These are phyloP conservation scores for Antennarius maculatus DNA, from an alignment of 2,797 vertebrate genomes.

Conservation along the genomic window DNA sequence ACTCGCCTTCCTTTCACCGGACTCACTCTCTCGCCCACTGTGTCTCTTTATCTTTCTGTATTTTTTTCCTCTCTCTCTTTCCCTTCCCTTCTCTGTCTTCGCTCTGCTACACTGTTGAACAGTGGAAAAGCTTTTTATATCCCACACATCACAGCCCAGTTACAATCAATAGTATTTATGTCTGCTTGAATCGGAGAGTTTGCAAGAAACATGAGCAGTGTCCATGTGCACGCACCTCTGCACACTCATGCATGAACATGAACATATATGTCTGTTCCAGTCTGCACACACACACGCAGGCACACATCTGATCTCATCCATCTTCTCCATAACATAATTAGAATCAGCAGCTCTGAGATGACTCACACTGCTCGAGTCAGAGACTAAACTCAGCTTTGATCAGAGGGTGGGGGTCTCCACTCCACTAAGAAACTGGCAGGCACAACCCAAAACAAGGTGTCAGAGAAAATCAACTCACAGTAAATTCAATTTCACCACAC, in stretches of 20 bases:
- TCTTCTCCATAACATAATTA: conserved; percentile 80
- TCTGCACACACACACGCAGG: conserved; percentile 27
- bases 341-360: conserved; percentile 79
- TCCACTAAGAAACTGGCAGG: conserved; percentile 71
- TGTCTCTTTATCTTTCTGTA: conserved; percentile 61
- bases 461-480: conserved; percentile 77
- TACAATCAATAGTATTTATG: conserved; percentile 82
- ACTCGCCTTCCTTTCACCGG: conserved; percentile 62
- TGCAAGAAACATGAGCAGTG: conserved; percentile 55
- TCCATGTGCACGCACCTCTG: conserved; percentile 19
- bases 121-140: conserved; percentile 80
- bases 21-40: conserved; percentile 65
- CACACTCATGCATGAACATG: conserved; percentile 17
- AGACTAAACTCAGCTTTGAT: conserved; percentile 79
- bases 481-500: conserved; percentile 75
- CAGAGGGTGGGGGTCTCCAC: conserved; percentile 74
- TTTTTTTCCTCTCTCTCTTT: conserved; percentile 46
- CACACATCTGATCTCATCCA: conserved; percentile 74
- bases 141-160: conserved; percentile 79
- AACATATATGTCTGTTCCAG: conserved; percentile 27
- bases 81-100: conserved; percentile 68
- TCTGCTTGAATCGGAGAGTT: conserved; percentile 72
- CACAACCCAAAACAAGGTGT: conserved; percentile 77
- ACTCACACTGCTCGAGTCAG: conserved; percentile 75
- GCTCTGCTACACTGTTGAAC: conserved; percentile 69